Conservation (phyloP, 2,888 invertebrate genomes). For the Scaptomyza reducta region DNA sequence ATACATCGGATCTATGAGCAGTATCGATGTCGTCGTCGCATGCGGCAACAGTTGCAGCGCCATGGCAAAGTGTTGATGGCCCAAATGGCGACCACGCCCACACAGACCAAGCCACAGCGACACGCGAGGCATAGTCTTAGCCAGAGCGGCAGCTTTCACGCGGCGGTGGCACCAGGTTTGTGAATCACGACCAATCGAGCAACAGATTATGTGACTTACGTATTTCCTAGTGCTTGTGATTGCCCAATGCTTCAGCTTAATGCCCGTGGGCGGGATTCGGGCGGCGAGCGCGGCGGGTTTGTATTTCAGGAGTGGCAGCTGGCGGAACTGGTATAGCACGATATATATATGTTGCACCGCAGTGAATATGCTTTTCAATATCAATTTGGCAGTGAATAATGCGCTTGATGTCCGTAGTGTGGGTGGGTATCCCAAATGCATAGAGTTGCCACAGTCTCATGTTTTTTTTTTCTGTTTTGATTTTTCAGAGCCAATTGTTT, state of each 20-base stretch:
- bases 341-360: slow-evolving; percentile 65
- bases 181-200: too few species aligned
- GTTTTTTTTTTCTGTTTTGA: neutral
- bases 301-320: slow-evolving; percentile 77
- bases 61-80: slow-evolving; percentile 5
- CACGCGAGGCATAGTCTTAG: slow-evolving; percentile 49
- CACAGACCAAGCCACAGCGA: neutral
- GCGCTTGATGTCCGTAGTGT: slow-evolving; percentile 78
- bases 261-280: slow-evolving; percentile 81
- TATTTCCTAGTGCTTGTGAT: slow-evolving; percentile 70
- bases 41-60: slow-evolving; percentile 16
- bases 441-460: neutral
- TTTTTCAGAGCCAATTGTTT: slow-evolving; percentile 80
- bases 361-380: slow-evolving; percentile 63
- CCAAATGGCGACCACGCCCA: neutral
- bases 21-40: neutral
- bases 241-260: slow-evolving; percentile 81
- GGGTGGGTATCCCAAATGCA: slow-evolving; percentile 58
- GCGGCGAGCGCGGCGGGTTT: slow-evolving; percentile 75
- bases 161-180: slow-evolving; percentile 80
- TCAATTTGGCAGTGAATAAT: slow-evolving; percentile 59
- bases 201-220: too few species aligned
- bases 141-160: slow-evolving; percentile 80
- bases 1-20: slow-evolving; percentile 7
- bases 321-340: slow-evolving; percentile 75